A percentile compares a stretch with the other conserved stretches of the same genome.
Evolutionary conservation across 2,888 invertebrate genomes (phyloP).

Genomic region (Aphidoletes aphidimyza): DNA sequence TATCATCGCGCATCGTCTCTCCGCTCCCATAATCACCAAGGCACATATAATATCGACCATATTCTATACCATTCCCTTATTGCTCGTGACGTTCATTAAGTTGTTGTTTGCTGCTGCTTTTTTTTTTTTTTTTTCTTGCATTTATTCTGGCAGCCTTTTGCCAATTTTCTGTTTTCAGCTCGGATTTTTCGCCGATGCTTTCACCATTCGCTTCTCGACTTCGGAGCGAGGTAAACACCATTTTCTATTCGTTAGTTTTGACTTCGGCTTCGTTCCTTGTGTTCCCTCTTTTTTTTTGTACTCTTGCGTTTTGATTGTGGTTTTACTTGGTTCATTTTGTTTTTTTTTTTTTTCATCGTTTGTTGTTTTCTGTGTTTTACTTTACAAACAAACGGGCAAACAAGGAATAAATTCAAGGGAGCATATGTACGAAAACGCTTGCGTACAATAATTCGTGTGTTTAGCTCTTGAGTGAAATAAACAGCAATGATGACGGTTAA

Average conservation of each 20-base stretch:
- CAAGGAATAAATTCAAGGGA: conserved; percentile 24
- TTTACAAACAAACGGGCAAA: too few species aligned
- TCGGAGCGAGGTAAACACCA: neutral
- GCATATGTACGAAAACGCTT: conserved; percentile 40
- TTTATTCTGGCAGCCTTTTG: neutral
- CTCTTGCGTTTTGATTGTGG: too few species aligned
- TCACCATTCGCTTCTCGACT: neutral
- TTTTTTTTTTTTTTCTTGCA: neutral
- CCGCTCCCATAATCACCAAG: neutral
- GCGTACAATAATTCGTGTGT: conserved; percentile 33
- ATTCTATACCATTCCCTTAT: neutral
- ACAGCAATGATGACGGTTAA: neutral
- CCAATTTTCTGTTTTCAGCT: neutral
- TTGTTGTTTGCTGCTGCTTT: too few species aligned
- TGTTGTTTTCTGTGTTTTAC: conserved; percentile 16
- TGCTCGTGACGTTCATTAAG: neutral
- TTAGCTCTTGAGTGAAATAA: neutral
- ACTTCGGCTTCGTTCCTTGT: neutral
- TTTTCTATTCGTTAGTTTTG: neutral
- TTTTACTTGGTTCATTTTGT: too few species aligned
- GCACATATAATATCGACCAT: neutral
- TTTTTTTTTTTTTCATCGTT: neutral
- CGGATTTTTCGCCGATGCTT: neutral
- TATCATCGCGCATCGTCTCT: neutral
- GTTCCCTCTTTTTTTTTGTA: too few species aligned